phyloP scores from a whole-genome alignment of 1,140 invertebrate species.

The Prorops nasuta region DNA sequence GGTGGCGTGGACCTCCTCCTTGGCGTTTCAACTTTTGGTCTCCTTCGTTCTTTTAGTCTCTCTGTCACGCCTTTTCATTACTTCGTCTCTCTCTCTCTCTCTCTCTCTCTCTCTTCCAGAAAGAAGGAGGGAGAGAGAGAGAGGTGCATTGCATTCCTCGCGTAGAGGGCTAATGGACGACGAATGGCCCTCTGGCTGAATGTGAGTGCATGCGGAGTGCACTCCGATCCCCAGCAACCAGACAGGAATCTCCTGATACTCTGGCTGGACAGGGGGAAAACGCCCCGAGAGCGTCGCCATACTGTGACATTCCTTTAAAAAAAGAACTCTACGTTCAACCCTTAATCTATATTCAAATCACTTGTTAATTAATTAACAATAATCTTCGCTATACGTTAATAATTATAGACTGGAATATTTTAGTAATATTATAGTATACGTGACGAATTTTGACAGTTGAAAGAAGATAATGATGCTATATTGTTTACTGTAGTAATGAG shows the following conservation, averaged over 20 bases:
- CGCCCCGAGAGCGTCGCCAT: too few species aligned
- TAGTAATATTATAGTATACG: too few species aligned
- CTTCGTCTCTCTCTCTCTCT: slow-evolving; percentile 4
- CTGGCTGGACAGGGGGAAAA: too few species aligned
- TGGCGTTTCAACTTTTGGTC: slow-evolving; percentile 1
- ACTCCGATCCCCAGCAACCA: slow-evolving; percentile 16
- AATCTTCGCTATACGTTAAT: too few species aligned
- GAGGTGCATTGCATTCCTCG: slow-evolving; percentile 25
- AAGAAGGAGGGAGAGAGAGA: neutral
- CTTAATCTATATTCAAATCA: too few species aligned
- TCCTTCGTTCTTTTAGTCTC: slow-evolving; percentile 8
- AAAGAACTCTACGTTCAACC: too few species aligned
- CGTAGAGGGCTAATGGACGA: slow-evolving; percentile 24
- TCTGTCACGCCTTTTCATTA: slow-evolving; percentile 3
- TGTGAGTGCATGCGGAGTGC: slow-evolving; percentile 23
- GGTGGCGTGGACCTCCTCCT: too few species aligned
- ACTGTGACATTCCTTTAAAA: too few species aligned
- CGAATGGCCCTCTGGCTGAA: slow-evolving; percentile 22
- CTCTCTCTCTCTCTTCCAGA: neutral
- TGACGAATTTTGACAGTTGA: too few species aligned
- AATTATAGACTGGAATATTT: too few species aligned
- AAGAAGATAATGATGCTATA: neutral
- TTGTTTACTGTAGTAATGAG: neutral
- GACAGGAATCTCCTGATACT: too few species aligned
- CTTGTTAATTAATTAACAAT: too few species aligned